Conservation (phyloP, 2,888 invertebrate species). For the Stomorhina lunata region DNA sequence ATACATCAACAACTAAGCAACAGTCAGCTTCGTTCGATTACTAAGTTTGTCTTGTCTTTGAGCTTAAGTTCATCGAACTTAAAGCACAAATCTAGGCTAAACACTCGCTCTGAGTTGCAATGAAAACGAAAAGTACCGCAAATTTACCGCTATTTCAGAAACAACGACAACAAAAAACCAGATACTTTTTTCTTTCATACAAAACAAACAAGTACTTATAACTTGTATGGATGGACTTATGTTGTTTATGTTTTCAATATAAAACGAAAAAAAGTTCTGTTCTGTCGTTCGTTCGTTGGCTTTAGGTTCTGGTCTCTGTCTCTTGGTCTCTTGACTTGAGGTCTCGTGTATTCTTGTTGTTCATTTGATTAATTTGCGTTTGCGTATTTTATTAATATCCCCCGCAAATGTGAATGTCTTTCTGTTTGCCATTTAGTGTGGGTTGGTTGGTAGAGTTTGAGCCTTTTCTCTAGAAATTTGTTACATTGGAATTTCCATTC, state of each 20-base stretch:
- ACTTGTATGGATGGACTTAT: slow-evolving; percentile 35
- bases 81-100: slow-evolving; percentile 80
- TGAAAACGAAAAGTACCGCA: slow-evolving; percentile 81
- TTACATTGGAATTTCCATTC: slow-evolving; percentile 31
- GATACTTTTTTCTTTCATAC: slow-evolving; percentile 29
- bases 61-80: slow-evolving; percentile 79
- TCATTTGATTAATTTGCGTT: slow-evolving; percentile 22
- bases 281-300: slow-evolving; percentile 35
- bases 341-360: slow-evolving; percentile 12
- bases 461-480: slow-evolving; percentile 11
- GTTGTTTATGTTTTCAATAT: slow-evolving; percentile 27
- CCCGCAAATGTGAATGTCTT: slow-evolving; percentile 28
- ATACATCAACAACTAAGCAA: background rate
- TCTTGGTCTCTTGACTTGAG: slow-evolving; percentile 2
- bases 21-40: slow-evolving; percentile 57
- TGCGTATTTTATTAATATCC: slow-evolving; percentile 9
- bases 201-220: background rate
- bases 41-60: slow-evolving; percentile 40
- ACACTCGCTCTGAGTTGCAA: slow-evolving; percentile 80
- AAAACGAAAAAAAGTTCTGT: slow-evolving; percentile 29
- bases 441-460: slow-evolving; percentile 14
- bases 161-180: slow-evolving; percentile 10
- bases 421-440: slow-evolving; percentile 14
- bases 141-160: slow-evolving; percentile 79
- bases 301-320: slow-evolving; percentile 30